These are phyloP conservation scores for Phrixothrix hirtus DNA, from an alignment of 2,888 invertebrate species.

Conservation along the genomic window DNA sequence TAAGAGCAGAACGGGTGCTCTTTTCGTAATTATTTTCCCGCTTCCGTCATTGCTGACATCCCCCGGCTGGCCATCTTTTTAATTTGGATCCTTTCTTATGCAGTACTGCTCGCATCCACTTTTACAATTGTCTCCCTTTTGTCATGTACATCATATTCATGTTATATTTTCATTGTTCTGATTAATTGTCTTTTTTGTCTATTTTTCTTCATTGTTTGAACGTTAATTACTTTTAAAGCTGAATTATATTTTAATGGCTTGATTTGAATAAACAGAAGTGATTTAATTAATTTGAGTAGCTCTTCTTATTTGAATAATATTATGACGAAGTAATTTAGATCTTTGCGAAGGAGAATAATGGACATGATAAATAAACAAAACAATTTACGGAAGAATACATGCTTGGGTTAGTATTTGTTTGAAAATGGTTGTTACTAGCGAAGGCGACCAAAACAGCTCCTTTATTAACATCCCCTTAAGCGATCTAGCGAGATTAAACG, in stretches of 20 bases:
- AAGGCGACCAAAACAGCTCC: slow-evolving; percentile 26
- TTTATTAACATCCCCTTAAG: slow-evolving; percentile 36
- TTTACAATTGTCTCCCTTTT: slow-evolving; percentile 30
- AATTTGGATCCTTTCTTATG: slow-evolving; percentile 48
- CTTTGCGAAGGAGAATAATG: too few species aligned
- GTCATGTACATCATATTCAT: slow-evolving; percentile 33
- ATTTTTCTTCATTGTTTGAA: slow-evolving; percentile 26
- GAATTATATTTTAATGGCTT: slow-evolving; percentile 1
- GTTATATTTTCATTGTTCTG: slow-evolving; percentile 33
- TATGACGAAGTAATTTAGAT: too few species aligned
- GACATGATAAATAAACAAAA: slow-evolving; percentile 5
- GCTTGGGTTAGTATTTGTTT: slow-evolving; percentile 8
- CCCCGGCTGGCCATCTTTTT: slow-evolving; percentile 47
- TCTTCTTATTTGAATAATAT: too few species aligned
- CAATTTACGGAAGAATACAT: slow-evolving; percentile 9
- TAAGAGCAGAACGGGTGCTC: slow-evolving; percentile 30
- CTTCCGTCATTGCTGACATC: slow-evolving; percentile 31
- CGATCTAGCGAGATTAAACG: slow-evolving; percentile 36
- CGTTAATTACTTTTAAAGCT: slow-evolving; percentile 27
- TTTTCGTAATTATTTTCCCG: slow-evolving; percentile 35
- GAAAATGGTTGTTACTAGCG: slow-evolving; percentile 8
- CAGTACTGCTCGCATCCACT: slow-evolving; percentile 30
- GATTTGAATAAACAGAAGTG: background rate
- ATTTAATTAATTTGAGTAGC: background rate
- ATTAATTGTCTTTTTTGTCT: slow-evolving; percentile 33